Base-by-base conservation (phyloP, 2,797 vertebrate genomes). In the Chaetodon trifasciatus region DNA sequence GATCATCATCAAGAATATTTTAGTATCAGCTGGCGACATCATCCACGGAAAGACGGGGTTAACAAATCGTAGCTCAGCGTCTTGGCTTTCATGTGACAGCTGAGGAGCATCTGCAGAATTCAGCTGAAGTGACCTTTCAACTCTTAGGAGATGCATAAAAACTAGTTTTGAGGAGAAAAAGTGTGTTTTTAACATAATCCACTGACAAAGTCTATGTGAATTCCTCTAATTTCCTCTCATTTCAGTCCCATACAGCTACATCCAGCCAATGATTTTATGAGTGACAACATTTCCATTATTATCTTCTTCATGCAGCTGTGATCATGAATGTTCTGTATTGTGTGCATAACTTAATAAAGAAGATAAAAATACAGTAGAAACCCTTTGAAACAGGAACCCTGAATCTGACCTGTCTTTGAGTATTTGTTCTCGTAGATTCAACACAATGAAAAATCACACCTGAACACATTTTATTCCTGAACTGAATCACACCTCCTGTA, bases 401-500 rank as follows among this genome's bases (percentile, higher is more conserved):
- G 35, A 70, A 64, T 56, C 37, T 53, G 47, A 69, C 61, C 5
- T 32, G 5, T 56, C 40, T 70, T 66, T 53, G 60, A 76, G 5
- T 32, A 39, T 71, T 70, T 55, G 12, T 44, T 64, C 37, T 39
- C 8, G 37, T 39, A 39, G 37, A 39, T 39, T 40, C 39, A 40
- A 40, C 55, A 37, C 24, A 58, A 46, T 52, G 12, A 65, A 82
- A 69, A 42, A 56, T 50, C 15, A 47, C 44, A 47, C 46, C 68
- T 76, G 52, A 76, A 69, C 61, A 50, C 32, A 42, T 70, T 74
- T 71, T 17, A n/a, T 52, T 58, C 64, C 42, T 53, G 46, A 74
- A 21, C 70, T 24, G 6, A n/a, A 58, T 67, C 58, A 46, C 37
- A 19, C 69, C 35, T 49, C 32, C n/a, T 40, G 12, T 42, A 37